These are phyloP conservation scores for Dilophus febrilis DNA, from an alignment of 2,888 invertebrate species.

Conservation along the genomic window DNA sequence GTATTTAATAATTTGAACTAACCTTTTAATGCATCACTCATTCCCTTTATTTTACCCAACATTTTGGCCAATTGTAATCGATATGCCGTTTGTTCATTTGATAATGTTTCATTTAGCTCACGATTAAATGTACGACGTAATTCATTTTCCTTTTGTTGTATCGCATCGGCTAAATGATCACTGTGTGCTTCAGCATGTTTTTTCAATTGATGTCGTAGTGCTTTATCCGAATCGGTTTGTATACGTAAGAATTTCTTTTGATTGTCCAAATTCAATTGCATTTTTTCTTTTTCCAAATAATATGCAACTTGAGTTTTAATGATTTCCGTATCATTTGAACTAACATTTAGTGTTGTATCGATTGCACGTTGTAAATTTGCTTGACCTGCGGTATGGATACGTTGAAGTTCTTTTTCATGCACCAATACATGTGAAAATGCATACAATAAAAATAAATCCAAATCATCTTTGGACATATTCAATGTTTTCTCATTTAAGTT, in stretches of 20 bases:
- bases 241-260: slow-evolving; percentile 47
- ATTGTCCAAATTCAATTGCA: slow-evolving; percentile 48
- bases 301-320: slow-evolving; percentile 42
- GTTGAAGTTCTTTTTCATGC: slow-evolving; percentile 59
- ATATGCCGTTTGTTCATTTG: slow-evolving; percentile 47
- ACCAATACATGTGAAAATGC: slow-evolving; percentile 59
- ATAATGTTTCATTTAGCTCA: slow-evolving; percentile 47
- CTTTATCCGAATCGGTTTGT: slow-evolving; percentile 48
- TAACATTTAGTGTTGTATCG: slow-evolving; percentile 39
- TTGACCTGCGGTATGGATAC: slow-evolving; percentile 47
- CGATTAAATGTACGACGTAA: slow-evolving; percentile 34
- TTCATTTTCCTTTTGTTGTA: slow-evolving; percentile 37
- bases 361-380: slow-evolving; percentile 45
- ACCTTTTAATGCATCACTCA: slow-evolving; percentile 62
- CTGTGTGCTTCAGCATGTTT: slow-evolving; percentile 73
- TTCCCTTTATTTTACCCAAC: slow-evolving; percentile 55
- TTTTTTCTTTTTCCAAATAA: slow-evolving; percentile 49
- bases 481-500: slow-evolving; percentile 47
- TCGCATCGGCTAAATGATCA: slow-evolving; percentile 58
- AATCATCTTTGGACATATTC: slow-evolving; percentile 40
- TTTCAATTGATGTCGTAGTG: slow-evolving; percentile 60
- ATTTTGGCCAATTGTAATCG: slow-evolving; percentile 54
- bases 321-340: slow-evolving; percentile 31
- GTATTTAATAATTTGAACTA: neutral
- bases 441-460: slow-evolving; percentile 63